A percentile compares a stretch with the other conserved stretches of the same genome.
These are phyloP conservation scores for Nemotelus nigrinus DNA, from an alignment of 2,888 invertebrate genomes.

Conservation along the genomic window DNA sequence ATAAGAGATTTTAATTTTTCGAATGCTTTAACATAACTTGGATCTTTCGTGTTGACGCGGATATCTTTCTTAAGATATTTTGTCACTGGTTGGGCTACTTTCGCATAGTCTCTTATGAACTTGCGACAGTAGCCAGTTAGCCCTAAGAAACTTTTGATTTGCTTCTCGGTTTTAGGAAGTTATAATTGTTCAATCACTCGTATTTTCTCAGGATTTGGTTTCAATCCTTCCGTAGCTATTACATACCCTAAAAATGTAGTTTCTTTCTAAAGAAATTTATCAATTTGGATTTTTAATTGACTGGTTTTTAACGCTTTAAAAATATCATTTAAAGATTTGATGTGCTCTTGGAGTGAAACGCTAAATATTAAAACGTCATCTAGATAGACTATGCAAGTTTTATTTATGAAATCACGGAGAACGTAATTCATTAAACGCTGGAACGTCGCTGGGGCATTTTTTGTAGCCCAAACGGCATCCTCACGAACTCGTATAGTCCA, in stretches of 20 bases:
- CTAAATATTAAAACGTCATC: slow-evolving; percentile 8
- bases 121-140: background rate
- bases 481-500: background rate
- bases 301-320: background rate
- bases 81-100: background rate
- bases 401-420: background rate
- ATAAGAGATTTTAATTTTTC: slow-evolving; percentile 49
- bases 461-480: background rate
- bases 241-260: background rate
- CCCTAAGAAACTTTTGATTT: background rate
- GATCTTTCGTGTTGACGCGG: background rate
- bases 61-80: background rate
- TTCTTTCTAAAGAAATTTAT: background rate
- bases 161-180: background rate
- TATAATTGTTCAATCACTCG: background rate
- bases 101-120: background rate
- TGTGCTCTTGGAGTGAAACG: background rate
- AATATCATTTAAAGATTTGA: background rate
- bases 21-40: slow-evolving; percentile 46
- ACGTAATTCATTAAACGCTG: background rate
- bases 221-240: background rate
- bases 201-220: slow-evolving; percentile 2
- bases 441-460: background rate
- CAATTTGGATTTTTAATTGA: background rate
- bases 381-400: background rate